Evolutionary conservation across 2,888 invertebrate genomes (phyloP).

Genomic region (Deroplatys truncata): DNA sequence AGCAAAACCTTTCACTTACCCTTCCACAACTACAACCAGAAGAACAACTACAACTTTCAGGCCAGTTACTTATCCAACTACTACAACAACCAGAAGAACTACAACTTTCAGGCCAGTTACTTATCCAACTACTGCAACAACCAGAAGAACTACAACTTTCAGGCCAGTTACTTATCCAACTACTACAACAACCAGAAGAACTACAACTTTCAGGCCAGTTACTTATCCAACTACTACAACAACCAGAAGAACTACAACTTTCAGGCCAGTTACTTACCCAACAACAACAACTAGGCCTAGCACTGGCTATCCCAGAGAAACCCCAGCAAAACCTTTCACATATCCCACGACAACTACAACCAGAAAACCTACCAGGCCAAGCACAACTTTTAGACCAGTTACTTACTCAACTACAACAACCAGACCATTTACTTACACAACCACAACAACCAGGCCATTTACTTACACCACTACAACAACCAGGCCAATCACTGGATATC

Average conservation of each 20-base stretch:
- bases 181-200: background rate
- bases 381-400: too few relatives aligned
- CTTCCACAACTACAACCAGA: background rate
- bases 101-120: background rate
- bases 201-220: background rate
- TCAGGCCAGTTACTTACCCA: too few relatives aligned
- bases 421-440: background rate
- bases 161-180: background rate
- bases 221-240: background rate
- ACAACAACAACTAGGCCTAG: too few relatives aligned
- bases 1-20: background rate
- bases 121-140: background rate
- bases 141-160: background rate
- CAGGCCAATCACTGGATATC: background rate
- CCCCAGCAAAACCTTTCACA: too few relatives aligned
- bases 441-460: background rate
- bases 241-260: too few relatives aligned
- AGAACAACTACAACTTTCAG: background rate
- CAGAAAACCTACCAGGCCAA: too few relatives aligned
- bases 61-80: background rate
- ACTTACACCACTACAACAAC: background rate
- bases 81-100: background rate
- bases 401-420: background rate
- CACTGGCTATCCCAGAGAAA: too few relatives aligned
- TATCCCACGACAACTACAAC: too few relatives aligned